phyloP scores from a whole-genome alignment of 2,797 vertebrate genomes.

The Ctenopoma multispine region DNA sequence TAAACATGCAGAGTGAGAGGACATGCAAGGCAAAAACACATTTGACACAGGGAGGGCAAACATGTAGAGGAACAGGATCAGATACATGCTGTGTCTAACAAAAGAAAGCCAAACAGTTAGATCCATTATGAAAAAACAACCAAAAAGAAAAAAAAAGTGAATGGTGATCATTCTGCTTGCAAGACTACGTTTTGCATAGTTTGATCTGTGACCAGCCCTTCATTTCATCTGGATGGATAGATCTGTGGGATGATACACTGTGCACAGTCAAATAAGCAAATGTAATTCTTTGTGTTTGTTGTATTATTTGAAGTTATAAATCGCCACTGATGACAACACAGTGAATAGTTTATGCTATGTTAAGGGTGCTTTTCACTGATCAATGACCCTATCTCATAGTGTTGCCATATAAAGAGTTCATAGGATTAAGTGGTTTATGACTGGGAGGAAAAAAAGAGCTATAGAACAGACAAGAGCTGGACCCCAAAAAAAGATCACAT shows the following conservation, averaged over 20 bases:
- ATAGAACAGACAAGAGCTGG: slow-evolving; percentile 72
- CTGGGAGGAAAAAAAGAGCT: slow-evolving; percentile 65
- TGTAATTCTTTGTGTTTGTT: slow-evolving; percentile 58
- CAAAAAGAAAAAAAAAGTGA: slow-evolving; percentile 16
- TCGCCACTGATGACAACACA: slow-evolving; percentile 17
- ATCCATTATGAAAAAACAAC: slow-evolving; percentile 39
- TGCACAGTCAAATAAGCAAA: slow-evolving; percentile 62
- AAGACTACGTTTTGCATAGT: slow-evolving; percentile 10
- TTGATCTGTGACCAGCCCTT: slow-evolving; percentile 72
- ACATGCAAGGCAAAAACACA: slow-evolving; percentile 56
- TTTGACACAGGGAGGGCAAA: slow-evolving; percentile 28
- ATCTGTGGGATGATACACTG: slow-evolving; percentile 46
- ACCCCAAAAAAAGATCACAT: slow-evolving; percentile 12
- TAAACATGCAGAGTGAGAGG: slow-evolving; percentile 46
- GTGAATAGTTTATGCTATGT: not conserved
- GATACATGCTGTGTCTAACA: slow-evolving; percentile 59
- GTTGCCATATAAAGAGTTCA: slow-evolving; percentile 31
- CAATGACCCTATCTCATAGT: not conserved
- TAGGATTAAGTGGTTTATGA: slow-evolving; percentile 57
- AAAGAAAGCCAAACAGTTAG: slow-evolving; percentile 65
- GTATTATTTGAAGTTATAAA: slow-evolving; percentile 31
- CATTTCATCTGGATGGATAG: slow-evolving; percentile 80
- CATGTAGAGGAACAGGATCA: slow-evolving; percentile 54
- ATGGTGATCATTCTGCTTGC: slow-evolving; percentile 36
- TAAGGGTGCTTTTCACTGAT: not conserved